phyloP scores from a whole-genome alignment of 1,140 invertebrate species.

The Atta texana region DNA sequence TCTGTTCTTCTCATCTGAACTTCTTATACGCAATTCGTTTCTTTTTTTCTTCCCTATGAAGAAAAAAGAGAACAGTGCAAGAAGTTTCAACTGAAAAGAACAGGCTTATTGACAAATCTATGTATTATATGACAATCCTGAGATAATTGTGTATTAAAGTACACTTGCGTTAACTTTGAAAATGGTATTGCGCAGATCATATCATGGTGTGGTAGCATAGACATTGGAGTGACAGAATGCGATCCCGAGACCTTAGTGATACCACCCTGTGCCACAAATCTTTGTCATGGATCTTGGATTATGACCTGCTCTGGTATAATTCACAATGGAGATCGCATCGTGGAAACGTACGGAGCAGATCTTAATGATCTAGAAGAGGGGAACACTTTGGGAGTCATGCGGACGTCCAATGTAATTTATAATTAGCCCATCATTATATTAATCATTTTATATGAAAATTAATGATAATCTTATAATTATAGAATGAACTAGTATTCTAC shows the following conservation, averaged over 20 bases:
- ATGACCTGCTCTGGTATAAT: conserved; percentile 95
- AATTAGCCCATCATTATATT: neutral
- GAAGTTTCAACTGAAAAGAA: no score
- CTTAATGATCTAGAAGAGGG: conserved; percentile 94
- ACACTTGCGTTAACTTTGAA: neutral
- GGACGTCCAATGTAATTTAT: conserved; percentile 89
- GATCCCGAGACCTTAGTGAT: conserved; percentile 93
- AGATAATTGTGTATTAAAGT: neutral
- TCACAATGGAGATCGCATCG: conserved; percentile 92
- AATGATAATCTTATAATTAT: conserved; percentile 61
- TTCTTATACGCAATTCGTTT: no score
- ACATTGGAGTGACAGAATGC: conserved; percentile 95
- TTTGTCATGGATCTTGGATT: conserved; percentile 95
- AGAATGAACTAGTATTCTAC: conserved; percentile 95
- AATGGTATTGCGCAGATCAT: conserved; percentile 87
- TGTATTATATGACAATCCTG: neutral
- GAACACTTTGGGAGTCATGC: conserved; percentile 94
- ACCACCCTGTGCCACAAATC: conserved; percentile 93
- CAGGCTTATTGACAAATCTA: neutral
- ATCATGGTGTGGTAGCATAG: conserved; percentile 96
- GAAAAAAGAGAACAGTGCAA: no score
- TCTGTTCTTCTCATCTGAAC: no score
- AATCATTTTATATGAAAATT: neutral
- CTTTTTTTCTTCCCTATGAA: no score
- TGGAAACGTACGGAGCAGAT: conserved; percentile 95